Percentiles rank a stretch among this genome's conserved stretches.
Conservation (phyloP, 1,140 invertebrate genomes). For the Reticulitermes speratus region DNA sequence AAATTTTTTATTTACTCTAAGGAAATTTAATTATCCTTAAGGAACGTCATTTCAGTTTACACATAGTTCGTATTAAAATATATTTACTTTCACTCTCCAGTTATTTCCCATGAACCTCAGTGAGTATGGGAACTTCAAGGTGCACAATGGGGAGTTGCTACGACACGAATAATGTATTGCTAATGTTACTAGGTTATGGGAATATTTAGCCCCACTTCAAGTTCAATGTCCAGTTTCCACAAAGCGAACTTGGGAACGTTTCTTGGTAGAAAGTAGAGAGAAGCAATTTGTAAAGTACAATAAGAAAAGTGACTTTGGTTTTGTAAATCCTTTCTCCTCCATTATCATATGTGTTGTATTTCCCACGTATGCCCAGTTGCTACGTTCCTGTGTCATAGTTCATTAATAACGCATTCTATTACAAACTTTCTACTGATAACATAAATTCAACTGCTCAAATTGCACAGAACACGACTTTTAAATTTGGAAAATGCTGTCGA, state of each 20-base stretch:
- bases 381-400: background rate
- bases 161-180: background rate
- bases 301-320: background rate
- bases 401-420: background rate
- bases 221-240: slow-evolving; percentile 10
- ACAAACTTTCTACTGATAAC: background rate
- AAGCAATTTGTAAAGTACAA: background rate
- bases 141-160: background rate
- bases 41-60: too few relatives aligned
- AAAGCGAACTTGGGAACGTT: background rate
- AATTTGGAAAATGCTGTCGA: background rate
- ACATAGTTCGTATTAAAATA: background rate
- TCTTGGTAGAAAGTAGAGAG: background rate
- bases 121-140: background rate
- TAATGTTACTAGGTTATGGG: background rate
- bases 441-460: background rate
- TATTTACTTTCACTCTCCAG: background rate
- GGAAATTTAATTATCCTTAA: too few relatives aligned
- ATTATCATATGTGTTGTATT: background rate
- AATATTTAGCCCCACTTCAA: background rate
- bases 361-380: background rate
- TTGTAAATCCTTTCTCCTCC: slow-evolving; percentile 3
- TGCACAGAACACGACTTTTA: background rate
- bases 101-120: background rate
- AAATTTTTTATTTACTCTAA: too few relatives aligned